Base-by-base conservation (phyloP, 2,888 invertebrate species). In the Helicoverpa assulta region DNA sequence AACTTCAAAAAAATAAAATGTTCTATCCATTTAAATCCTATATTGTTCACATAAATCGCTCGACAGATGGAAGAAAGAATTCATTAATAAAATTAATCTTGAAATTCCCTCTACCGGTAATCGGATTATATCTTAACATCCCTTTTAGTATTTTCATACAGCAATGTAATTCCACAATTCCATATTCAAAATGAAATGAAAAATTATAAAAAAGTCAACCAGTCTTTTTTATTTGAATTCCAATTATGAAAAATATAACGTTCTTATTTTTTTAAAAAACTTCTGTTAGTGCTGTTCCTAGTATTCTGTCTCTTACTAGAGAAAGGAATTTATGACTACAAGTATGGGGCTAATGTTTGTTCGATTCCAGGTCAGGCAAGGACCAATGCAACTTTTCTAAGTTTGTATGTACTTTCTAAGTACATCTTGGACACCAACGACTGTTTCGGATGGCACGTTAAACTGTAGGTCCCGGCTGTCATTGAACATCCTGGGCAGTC, bases 101-200 rank as follows among this genome's bases (percentile, higher is more conserved):
- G 3, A 47, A 47, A 47, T 47, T n/a, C 47, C 47, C 47, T 47
- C 47, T 6, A 40, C 40, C 47, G 33, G 33, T 47, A n/a, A 47
- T 47, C 47, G 47, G 47, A 47, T 47, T 47, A 47, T n/a, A 47
- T n/a, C n/a, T 47, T 47, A 47, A 47, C 5, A 47, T n/a, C n/a
- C 7, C 5, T 6, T 47, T 47, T 47, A 6, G 6, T n/a, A n/a
- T n/a, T 47, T n/a, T 47, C 5, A 0, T n/a, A 47, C 5, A 16
- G 47, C 2, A 47, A 47, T 5, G n/a, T 47, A 47, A 47, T 47
- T 16, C 7, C 47, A n/a, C 47, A 40, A 40, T 33, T 33, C 40
- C 40, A 40, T 12, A n/a, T 47, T 47, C 16, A n/a, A 47, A 47
- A 47, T 14, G 43, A 12, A 14, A 40, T 40, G n/a, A 4, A 47